phyloP scores from a whole-genome alignment of 2,113 vertebrate genomes.

The Poeciliopsis retropinna region DNA sequence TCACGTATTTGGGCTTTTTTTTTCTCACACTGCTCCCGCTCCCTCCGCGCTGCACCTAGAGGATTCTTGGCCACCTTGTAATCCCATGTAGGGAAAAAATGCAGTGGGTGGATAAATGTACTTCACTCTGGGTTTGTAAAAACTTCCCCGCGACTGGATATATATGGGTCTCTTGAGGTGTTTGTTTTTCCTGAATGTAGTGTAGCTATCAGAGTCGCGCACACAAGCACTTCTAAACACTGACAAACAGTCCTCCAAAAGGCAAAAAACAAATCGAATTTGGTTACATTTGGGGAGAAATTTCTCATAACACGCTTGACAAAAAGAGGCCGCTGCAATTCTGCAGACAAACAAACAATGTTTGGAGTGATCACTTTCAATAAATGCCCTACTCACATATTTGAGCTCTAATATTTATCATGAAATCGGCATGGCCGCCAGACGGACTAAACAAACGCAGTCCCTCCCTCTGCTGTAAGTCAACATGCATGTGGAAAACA shows the following conservation, averaged over 20 bases:
- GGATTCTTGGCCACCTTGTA: slow-evolving; percentile 93
- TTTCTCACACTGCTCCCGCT: slow-evolving; percentile 63
- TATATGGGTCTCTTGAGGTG: slow-evolving; percentile 86
- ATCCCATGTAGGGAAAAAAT: slow-evolving; percentile 84
- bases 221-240: slow-evolving; percentile 62
- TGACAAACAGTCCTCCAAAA: slow-evolving; percentile 62
- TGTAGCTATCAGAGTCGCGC: slow-evolving; percentile 80
- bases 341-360: slow-evolving; percentile 69
- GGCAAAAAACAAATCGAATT: slow-evolving; percentile 62
- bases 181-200: slow-evolving; percentile 87
- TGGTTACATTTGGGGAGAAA: slow-evolving; percentile 61
- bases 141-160: slow-evolving; percentile 89
- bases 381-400: slow-evolving; percentile 71
- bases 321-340: slow-evolving; percentile 50
- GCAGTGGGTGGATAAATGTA: slow-evolving; percentile 87
- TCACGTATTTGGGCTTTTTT: slow-evolving; percentile 77
- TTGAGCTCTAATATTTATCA: slow-evolving; percentile 74
- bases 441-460: slow-evolving; percentile 68
- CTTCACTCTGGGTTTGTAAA: slow-evolving; percentile 84
- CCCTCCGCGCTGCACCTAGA: slow-evolving; percentile 84
- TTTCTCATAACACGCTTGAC: slow-evolving; percentile 61
- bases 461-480: slow-evolving; percentile 45
- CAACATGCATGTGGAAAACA: slow-evolving; percentile 56
- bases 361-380: slow-evolving; percentile 69
- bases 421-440: slow-evolving; percentile 62